Evolutionary conservation across 2,797 vertebrate genomes (phyloP), one percentile per base, ranked within the genome.

Genomic region (Eleutherodactylus coqui): DNA sequence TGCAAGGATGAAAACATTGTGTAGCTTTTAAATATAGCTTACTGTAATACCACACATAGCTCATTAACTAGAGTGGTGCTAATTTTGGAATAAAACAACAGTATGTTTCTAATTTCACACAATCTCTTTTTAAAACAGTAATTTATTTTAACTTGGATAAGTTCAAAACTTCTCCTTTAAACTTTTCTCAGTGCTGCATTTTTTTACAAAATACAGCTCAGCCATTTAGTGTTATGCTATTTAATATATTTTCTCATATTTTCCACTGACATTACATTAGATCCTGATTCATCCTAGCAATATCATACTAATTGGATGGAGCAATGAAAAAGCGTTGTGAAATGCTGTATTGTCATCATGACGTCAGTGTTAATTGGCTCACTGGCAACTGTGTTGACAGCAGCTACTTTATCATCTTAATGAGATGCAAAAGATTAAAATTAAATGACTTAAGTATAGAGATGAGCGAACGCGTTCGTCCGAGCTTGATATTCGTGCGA

Each of bases 371-470:
- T 86, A 86, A 83, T 86, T 86, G 73, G 79, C 27, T 86, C 85
- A 82, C 45, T 86, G 85, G 85, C 85, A 86, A 69, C 45, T 83
- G 75, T 82, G 85, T 58, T 78, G 85, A 83, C 73, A 86, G 80
- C 73, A 55, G 47, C 19, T 45, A 83, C 75, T 86, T 82, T 47
- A 86, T 86, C 62, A 86, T 86, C 62, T 60, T 86, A 82, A 83
- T 76, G 53, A 86, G 85, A 86, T 82, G 80, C 73, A 83, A 83
- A 86, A 86, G 79, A 82, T 86, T 78, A 78, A 83, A 86, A 86
- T 58, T 78, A 82, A 86, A 86, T 86, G 67, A 78, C 80, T 86
- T 78, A 83, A 78, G 85, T 58, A 83, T 29, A 78, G 62, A n/a
- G n/a, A n/a, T n/a, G n/a, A n/a, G n/a, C n/a, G n/a, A n/a, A n/a